Evolutionary conservation across 2,113 vertebrate genomes (phyloP).

Genomic region (Rostratula benghalensis): DNA sequence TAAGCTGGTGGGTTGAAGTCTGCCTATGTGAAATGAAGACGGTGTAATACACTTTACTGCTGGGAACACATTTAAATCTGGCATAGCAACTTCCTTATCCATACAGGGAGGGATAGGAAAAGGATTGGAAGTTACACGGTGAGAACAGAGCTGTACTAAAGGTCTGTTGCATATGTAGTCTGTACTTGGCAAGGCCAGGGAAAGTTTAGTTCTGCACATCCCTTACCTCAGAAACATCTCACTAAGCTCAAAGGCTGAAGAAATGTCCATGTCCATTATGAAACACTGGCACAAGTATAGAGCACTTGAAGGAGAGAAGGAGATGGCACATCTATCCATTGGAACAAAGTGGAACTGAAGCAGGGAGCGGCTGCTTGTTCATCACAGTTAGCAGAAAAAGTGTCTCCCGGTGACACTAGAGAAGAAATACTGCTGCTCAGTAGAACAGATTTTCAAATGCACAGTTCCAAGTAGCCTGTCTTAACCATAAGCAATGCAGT

Average conservation of each 20-base stretch:
- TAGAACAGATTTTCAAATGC: not conserved
- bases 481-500: not conserved
- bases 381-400: not conserved
- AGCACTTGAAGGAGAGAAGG: not conserved
- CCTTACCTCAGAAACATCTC: not conserved
- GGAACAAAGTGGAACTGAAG: not conserved
- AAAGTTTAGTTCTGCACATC: not conserved
- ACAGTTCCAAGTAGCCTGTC: not conserved
- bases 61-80: not conserved
- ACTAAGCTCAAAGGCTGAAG: not conserved
- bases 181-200: not conserved
- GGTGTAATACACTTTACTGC: not conserved
- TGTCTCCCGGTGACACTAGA: not conserved
- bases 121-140: not conserved
- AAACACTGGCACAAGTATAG: not conserved
- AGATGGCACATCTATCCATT: not conserved
- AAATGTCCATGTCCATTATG: not conserved
- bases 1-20: not conserved
- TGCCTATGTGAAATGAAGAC: not conserved
- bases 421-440: not conserved
- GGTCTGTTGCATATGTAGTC: not conserved
- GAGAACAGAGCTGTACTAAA: not conserved
- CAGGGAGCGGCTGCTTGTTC: not conserved
- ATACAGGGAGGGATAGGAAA: not conserved
- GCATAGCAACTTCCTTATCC: not conserved